Percentiles rank a stretch among this genome's conserved stretches.
phyloP scores from a whole-genome alignment of 2,113 vertebrate genomes.

The Psittacara wagleri region DNA sequence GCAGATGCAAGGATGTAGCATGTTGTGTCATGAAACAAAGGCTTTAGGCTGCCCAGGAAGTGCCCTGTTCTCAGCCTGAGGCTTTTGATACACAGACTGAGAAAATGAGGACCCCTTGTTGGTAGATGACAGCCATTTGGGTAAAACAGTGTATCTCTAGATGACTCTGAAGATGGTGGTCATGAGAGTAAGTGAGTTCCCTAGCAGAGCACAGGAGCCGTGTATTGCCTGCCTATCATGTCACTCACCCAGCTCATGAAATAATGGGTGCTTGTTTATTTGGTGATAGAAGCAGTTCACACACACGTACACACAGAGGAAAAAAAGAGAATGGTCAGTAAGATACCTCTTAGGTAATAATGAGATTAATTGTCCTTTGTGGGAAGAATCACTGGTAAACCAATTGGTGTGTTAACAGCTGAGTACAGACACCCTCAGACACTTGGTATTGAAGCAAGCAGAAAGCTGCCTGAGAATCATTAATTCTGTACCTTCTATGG shows the following conservation, averaged over 20 bases:
- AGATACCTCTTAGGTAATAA: background rate
- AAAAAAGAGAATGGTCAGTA: background rate
- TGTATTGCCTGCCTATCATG: background rate
- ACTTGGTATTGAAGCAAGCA: accelerated
- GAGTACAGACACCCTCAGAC: background rate
- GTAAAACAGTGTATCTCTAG: background rate
- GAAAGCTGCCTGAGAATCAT: background rate
- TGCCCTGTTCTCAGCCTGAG: background rate
- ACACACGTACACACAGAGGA: too few relatives aligned
- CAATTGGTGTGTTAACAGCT: background rate
- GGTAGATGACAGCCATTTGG: background rate
- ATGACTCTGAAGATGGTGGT: background rate
- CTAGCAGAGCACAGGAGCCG: background rate
- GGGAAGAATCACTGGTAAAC: background rate
- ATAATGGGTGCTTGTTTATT: background rate
- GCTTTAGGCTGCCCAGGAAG: background rate
- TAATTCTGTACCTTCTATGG: background rate
- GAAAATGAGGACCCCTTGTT: background rate
- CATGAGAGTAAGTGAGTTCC: background rate
- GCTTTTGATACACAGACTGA: background rate
- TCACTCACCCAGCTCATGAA: background rate
- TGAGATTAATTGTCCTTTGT: background rate
- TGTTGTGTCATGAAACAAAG: background rate
- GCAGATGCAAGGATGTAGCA: background rate
- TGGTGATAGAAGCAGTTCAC: background rate